Conservation (phyloP, 1,140 invertebrate genomes). For the Bradysia coprophila region DNA sequence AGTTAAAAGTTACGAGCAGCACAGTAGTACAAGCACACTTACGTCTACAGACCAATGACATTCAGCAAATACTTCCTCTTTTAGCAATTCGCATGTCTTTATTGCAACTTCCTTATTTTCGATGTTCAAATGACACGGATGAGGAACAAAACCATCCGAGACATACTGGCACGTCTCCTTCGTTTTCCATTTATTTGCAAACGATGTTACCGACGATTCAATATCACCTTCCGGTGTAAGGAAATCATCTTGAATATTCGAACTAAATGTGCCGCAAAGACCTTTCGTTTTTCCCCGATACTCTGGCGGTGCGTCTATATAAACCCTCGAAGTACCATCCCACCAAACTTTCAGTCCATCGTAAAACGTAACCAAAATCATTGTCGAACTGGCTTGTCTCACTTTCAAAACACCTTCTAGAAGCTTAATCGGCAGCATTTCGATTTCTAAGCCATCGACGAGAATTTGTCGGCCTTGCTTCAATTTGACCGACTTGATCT, state of each 20-base stretch:
- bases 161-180: conserved; percentile 48
- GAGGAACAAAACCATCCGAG: conserved; percentile 26
- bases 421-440: conserved; percentile 39
- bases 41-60: conserved; percentile 63
- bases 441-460: conserved; percentile 50
- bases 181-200: conserved; percentile 80
- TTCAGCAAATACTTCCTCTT: conserved; percentile 48
- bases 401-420: conserved; percentile 35
- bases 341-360: conserved; percentile 68
- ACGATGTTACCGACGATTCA: conserved; percentile 50
- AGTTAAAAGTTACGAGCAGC: no score
- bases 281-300: conserved; percentile 52
- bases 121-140: conserved; percentile 51
- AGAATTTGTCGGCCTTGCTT: conserved; percentile 49
- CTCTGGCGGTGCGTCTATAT: conserved; percentile 56
- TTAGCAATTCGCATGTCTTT: conserved; percentile 46
- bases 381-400: conserved; percentile 46
- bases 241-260: conserved; percentile 78
- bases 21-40: no score
- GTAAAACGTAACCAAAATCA: conserved; percentile 41
- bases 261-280: conserved; percentile 75
- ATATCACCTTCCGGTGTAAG: conserved; percentile 66
- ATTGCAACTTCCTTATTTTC: conserved; percentile 47
- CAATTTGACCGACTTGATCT: conserved; percentile 33
- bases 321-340: conserved; percentile 61